These are phyloP conservation scores for Echiichthys vipera DNA, from an alignment of 2,797 vertebrate species.

Conservation along the genomic window DNA sequence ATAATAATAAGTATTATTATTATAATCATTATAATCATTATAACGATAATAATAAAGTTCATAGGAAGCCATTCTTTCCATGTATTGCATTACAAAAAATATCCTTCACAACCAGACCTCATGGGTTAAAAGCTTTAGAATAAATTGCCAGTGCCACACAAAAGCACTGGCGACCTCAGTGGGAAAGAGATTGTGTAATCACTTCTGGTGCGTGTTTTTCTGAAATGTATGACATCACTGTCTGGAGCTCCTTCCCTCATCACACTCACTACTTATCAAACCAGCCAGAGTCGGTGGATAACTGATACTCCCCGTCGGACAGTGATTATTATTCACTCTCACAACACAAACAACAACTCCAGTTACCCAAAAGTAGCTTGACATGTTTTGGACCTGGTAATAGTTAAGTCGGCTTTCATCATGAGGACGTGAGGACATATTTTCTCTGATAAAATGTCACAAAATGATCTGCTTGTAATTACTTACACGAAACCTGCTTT, in stretches of 20 bases:
- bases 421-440: conserved; percentile 27
- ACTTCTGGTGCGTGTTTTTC: conserved; percentile 45
- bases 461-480: conserved; percentile 37
- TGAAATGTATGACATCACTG: conserved; percentile 76
- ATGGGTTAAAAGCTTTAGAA: neutral
- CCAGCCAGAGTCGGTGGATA: conserved; percentile 34
- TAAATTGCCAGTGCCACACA: neutral
- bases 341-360: conserved; percentile 47
- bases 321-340: conserved; percentile 40
- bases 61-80: neutral
- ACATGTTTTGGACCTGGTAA: conserved; percentile 37
- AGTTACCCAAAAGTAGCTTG: conserved; percentile 30
- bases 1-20: too few species aligned
- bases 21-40: too few species aligned
- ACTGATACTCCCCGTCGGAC: conserved; percentile 32
- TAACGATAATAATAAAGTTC: too few species aligned
- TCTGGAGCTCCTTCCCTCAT: conserved; percentile 70
- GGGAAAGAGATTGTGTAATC: conserved; percentile 48
- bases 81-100: neutral
- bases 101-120: neutral
- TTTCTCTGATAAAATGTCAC: conserved; percentile 42
- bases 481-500: conserved; percentile 22
- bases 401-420: conserved; percentile 55
- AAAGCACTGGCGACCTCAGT: conserved; percentile 12
- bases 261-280: conserved; percentile 65